Conservation (phyloP, 2,888 invertebrate species). For the Alcis repandata region DNA sequence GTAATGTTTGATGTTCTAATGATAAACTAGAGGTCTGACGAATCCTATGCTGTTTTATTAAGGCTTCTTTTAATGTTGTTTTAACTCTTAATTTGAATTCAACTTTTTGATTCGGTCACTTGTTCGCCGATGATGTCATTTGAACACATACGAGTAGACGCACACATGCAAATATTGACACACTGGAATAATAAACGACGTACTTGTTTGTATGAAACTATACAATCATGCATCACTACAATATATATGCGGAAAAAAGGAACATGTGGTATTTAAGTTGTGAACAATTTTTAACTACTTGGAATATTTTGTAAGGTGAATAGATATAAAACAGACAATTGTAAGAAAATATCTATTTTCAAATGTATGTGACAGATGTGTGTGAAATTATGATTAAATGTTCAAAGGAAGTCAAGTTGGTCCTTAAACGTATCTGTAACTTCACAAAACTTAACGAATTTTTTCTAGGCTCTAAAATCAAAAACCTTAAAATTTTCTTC, state of each 20-base stretch:
- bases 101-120: constrained; percentile 18
- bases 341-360: too few relatives aligned
- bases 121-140: constrained; percentile 29
- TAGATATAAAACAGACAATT: too few relatives aligned
- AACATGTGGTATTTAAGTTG: too few relatives aligned
- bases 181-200: constrained; percentile 8
- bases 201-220: neutral
- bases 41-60: neutral
- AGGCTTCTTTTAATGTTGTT: constrained; percentile 6
- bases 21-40: neutral
- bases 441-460: neutral
- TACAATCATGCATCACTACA: neutral
- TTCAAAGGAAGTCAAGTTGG: too few relatives aligned
- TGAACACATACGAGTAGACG: constrained; percentile 10
- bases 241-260: too few relatives aligned
- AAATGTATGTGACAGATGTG: too few relatives aligned
- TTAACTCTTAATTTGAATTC: constrained; percentile 9
- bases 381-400: too few relatives aligned
- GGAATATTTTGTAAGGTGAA: too few relatives aligned
- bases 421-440: too few relatives aligned
- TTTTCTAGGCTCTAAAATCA: neutral
- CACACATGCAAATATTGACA: constrained; percentile 27
- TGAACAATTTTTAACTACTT: too few relatives aligned
- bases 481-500: neutral
- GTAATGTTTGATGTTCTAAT: neutral